These are phyloP conservation scores for Sus cebifrons DNA, from an alignment of 2,797 vertebrate species.

Conservation along the genomic window DNA sequence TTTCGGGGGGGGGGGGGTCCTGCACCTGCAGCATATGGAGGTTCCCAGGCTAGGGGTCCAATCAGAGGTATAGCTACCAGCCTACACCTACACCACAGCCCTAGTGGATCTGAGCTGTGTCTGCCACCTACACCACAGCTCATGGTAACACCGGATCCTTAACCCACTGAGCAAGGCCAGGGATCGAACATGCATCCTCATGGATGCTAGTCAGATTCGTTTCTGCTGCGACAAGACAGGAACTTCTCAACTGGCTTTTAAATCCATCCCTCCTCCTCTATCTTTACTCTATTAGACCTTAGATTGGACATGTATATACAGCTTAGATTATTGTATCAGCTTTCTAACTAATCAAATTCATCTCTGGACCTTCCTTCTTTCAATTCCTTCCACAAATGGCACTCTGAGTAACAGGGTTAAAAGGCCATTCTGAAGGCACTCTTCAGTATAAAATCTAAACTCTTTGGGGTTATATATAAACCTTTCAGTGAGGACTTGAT, in stretches of 20 bases:
- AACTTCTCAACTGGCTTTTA: not conserved
- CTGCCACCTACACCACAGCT: too few species aligned
- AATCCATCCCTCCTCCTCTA: not conserved
- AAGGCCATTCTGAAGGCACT: constrained; percentile 29
- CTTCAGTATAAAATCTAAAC: not conserved
- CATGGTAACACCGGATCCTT: too few species aligned
- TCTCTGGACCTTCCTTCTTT: not conserved
- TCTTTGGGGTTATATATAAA: constrained; percentile 19
- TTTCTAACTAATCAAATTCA: constrained; percentile 26
- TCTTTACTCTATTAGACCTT: constrained; percentile 26
- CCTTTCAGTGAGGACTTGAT: not conserved
- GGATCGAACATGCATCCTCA: too few species aligned
- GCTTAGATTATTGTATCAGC: not conserved
- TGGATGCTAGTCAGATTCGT: too few species aligned
- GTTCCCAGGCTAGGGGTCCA: too few species aligned
- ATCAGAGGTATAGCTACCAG: too few species aligned
- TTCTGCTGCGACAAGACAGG: too few species aligned
- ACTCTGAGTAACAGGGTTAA: not conserved
- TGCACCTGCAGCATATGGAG: too few species aligned
- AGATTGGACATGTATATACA: not conserved
- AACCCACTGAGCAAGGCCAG: too few species aligned
- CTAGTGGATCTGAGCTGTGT: too few species aligned
- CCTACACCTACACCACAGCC: too few species aligned
- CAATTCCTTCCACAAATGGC: constrained; percentile 2
- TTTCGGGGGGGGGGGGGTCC: too few species aligned